These are phyloP conservation scores for Sthenelais limicola DNA, from an alignment of 2,888 invertebrate genomes.

Conservation along the genomic window DNA sequence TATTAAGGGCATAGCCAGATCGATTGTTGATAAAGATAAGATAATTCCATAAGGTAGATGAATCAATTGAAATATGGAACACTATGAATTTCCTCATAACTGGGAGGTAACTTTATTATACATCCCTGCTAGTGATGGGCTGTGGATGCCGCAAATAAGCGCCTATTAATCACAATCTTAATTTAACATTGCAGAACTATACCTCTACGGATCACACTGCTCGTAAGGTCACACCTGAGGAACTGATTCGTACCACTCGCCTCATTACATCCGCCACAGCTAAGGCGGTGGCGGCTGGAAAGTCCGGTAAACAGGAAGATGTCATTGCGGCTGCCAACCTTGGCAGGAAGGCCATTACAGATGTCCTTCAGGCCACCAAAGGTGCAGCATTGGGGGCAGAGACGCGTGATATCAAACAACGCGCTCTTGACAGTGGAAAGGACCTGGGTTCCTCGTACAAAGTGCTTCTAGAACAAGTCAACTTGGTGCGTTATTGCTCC, in stretches of 20 bases:
- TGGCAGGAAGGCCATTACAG: conserved; percentile 93
- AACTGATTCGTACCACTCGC: conserved; percentile 92
- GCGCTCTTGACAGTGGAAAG: conserved; percentile 86
- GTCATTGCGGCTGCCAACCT: conserved; percentile 96
- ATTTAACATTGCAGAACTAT: conserved; percentile 49
- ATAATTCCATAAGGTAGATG: no score
- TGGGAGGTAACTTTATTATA: no score
- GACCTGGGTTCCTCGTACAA: conserved; percentile 90
- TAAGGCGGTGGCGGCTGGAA: conserved; percentile 93
- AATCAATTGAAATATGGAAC: no score
- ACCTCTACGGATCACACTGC: conserved; percentile 76
- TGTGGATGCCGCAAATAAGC: no score
- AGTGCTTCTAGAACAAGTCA: conserved; percentile 81
- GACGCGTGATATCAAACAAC: conserved; percentile 81
- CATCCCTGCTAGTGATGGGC: no score
- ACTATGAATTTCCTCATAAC: no score
- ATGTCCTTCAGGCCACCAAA: conserved; percentile 87
- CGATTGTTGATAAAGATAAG: no score
- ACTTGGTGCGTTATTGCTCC: conserved; percentile 59
- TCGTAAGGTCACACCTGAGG: conserved; percentile 85
- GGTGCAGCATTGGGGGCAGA: conserved; percentile 82
- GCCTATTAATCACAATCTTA: no score
- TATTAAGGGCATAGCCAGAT: no score
- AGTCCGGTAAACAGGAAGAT: conserved; percentile 92
- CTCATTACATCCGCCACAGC: conserved; percentile 95